These are phyloP conservation scores for Gnathonemus longibarbis DNA, from an alignment of 2,113 vertebrate genomes.

Conservation along the genomic window DNA sequence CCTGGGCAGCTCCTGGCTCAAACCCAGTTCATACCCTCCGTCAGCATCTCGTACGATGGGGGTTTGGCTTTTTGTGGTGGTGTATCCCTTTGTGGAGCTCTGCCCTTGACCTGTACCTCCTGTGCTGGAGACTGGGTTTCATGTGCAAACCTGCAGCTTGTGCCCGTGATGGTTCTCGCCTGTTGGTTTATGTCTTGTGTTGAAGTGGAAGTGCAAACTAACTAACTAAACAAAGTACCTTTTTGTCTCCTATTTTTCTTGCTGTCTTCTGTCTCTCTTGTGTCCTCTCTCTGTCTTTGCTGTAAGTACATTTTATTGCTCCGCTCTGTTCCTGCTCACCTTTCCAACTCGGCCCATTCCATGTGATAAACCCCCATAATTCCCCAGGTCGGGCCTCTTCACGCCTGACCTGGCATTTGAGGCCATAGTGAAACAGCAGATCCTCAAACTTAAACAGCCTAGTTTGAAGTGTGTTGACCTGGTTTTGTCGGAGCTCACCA, in stretches of 20 bases:
- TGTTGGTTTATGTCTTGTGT: neutral
- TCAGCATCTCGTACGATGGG: neutral
- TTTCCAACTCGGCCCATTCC: conserved; percentile 6
- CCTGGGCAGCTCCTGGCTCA: neutral
- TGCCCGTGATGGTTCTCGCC: neutral
- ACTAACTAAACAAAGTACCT: conserved; percentile 19
- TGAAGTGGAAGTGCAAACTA: conserved; percentile 11
- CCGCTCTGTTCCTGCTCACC: neutral
- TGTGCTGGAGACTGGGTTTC: neutral
- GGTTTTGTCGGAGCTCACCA: conserved; percentile 86
- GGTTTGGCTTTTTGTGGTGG: neutral
- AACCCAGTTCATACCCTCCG: neutral
- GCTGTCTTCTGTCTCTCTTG: conserved; percentile 4
- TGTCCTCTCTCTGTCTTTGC: neutral
- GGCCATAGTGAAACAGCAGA: conserved; percentile 96
- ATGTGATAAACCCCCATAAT: conserved; percentile 22
- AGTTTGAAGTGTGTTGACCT: conserved; percentile 94
- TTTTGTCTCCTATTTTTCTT: conserved; percentile 21
- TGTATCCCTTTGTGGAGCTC: neutral
- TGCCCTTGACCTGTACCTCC: neutral
- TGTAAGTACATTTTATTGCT: neutral
- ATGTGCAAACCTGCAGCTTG: neutral
- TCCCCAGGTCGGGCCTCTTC: conserved; percentile 87
- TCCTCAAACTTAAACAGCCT: conserved; percentile 95
- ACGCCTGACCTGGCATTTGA: conserved; percentile 96